Evolutionary conservation across 2,888 invertebrate genomes (phyloP), one percentile per base, ranked within the genome.

Genomic region (Harpalus rubripes): DNA sequence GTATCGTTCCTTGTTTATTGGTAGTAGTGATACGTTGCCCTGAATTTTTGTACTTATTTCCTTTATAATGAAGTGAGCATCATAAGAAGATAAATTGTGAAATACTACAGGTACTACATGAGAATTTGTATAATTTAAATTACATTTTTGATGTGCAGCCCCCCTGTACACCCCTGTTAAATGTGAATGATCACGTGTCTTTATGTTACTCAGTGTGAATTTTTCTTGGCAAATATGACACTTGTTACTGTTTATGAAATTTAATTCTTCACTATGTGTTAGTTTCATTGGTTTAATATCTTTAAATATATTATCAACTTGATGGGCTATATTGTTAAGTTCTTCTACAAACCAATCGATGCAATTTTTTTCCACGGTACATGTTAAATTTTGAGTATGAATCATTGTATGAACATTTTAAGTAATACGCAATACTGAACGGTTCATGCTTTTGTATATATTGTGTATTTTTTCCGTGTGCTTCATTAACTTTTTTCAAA

Each of bases 151-250:
- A 61, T 88, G 88, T 6, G 87, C 86, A 0, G 85, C 87, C 7
- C n/a, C n/a, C n/a, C 87, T 58, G 63, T 56, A 88, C n/a, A 63
- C 81, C 65, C 16, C 76, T 0, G 88, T 87, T 10, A 87, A 68
- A 80, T 89, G 88, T 83, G 85, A 86, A 74, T 89, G 89, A 85
- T 88, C 87, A 0, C 85, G 76, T 16, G 88, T 88, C 65, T 85
- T 58, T 22, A 72, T 44, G 1, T 85, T 32, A 8, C 85, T 82
- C 22, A 22, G 22, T 22, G 22, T 22, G 22, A 22, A 22, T 22
- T 22, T 22, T 22, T 22, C 22, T 32, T 44, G 6, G 63, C 86
- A 86, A 26, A 86, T 32, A 39, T 80, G 81, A 84, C 86, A 84
- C 22, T 22, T 22, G 22, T 22, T 22, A 22, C 22, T 22, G 22